Percentiles rank a stretch among this genome's conserved stretches.
Conservation (phyloP, 2,888 invertebrate species). For the Rhagophthalmus giganteus region DNA sequence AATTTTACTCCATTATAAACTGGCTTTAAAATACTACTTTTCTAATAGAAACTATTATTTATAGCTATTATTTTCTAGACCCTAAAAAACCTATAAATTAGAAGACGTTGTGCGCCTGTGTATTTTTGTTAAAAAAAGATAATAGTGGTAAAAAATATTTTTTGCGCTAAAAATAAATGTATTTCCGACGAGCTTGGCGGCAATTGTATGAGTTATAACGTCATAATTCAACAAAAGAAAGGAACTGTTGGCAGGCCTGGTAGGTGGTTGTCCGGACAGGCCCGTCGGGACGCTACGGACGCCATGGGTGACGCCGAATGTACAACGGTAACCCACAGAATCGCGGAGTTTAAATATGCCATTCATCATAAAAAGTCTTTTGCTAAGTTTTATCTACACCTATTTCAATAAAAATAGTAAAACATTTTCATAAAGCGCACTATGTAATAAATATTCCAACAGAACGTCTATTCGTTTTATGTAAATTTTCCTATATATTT, state of each 20-base stretch:
- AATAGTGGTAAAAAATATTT: constrained; percentile 30
- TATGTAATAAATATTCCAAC: too few species aligned
- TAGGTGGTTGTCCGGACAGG: constrained; percentile 50
- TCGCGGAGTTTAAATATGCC: constrained; percentile 18
- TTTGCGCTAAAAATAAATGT: constrained; percentile 47
- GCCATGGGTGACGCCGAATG: constrained; percentile 32
- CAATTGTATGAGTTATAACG: constrained; percentile 53
- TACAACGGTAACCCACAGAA: constrained; percentile 27
- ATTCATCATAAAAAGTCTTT: constrained; percentile 14
- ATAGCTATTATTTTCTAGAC: constrained; percentile 15
- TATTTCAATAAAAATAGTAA: constrained; percentile 4
- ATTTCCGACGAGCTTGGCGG: constrained; percentile 53
- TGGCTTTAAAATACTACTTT: constrained; percentile 12
- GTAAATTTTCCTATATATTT: too few species aligned
- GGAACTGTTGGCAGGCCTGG: constrained; percentile 51
- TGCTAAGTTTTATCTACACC: too few species aligned
- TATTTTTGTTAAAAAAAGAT: constrained; percentile 28
- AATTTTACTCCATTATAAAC: constrained; percentile 19
- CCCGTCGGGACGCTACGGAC: constrained; percentile 39
- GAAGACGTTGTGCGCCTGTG: constrained; percentile 16
- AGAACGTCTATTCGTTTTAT: too few species aligned
- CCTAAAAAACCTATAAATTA: constrained; percentile 24
- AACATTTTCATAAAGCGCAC: constrained; percentile 3
- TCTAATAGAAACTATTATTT: constrained; percentile 20
- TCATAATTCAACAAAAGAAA: constrained; percentile 55